Evolutionary conservation across 2,113 vertebrate species (phyloP), one percentile per base, ranked within the genome.

Genomic region (Pionites leucogaster): DNA sequence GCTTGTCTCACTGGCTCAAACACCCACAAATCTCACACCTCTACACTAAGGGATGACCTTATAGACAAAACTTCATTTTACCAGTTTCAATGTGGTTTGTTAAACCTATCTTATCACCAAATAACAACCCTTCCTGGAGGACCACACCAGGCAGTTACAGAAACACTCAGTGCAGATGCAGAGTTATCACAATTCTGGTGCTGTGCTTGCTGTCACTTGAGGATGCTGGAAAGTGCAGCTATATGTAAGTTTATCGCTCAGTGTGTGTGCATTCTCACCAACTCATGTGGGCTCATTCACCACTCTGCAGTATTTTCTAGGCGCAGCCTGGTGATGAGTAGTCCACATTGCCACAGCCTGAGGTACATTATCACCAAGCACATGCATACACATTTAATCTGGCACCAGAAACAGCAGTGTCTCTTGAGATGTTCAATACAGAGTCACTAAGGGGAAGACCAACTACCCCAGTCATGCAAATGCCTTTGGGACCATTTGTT

Each of bases 381-480:
- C 28, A 7, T 19, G 29, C 52, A 33, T 20, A 39, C 24, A 52
- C 39, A 41, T 37, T 68, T 35, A 52, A 79, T 46, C 47, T 49
- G 28, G 20, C 77, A 94, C 77, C 80, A 90, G 80, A 88, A 83
- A n/a, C 27, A 84, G 39, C 65, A 35, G 4, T 4, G 17, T 37
- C 86, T 64, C 80, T 74, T 76, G 33, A 65, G 92, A 83, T 3
- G 5, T 27, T 28, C 64, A 68, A 29, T 31, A 63, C 75, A 77
- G 62, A 53, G 14, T 28, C 3, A 1, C 10, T 0, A n/a, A 82
- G 63, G 74, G 81, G 82, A 93, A 72, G 86, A 92, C 31, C 83
- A 68, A 35, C 33, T 62, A 37, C 27, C 33, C 44, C 6, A 68
- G 13, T 63, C 47, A 76, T 0, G 0, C 0, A 0, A n/a, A 65